Evolutionary conservation across 2,888 invertebrate genomes (phyloP).

Genomic region (Dinocampus coccinellae): DNA sequence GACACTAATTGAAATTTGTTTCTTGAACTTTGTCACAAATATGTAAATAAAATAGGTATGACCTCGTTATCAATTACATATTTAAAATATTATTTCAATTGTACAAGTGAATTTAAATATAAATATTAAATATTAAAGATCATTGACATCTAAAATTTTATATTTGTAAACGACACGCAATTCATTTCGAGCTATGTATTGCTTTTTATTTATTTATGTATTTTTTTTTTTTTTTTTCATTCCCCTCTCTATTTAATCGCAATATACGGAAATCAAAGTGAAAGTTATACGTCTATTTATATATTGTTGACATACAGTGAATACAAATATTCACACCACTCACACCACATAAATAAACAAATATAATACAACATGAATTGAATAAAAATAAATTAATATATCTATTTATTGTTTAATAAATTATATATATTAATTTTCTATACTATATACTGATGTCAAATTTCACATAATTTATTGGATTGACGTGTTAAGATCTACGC

Average conservation of each 20-base stretch:
- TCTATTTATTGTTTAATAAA: neutral
- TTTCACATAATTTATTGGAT: neutral
- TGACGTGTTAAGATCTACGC: neutral
- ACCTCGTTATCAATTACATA: neutral
- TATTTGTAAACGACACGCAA: no score
- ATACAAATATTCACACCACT: neutral
- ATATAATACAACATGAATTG: no score
- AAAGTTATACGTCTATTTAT: neutral
- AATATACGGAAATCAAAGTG: neutral
- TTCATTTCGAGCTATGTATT: no score
- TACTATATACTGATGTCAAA: neutral
- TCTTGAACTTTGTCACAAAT: no score
- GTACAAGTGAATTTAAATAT: no score
- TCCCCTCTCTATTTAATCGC: no score
- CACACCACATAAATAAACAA: no score
- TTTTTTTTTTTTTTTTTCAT: neutral
- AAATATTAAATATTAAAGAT: no score
- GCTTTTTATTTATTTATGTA: no score
- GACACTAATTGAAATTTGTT: no score
- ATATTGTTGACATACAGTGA: neutral
- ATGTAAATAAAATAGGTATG: no score
- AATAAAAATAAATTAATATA: neutral
- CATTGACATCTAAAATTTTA: neutral
- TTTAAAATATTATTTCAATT: neutral
- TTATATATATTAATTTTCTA: neutral